These are phyloP conservation scores for Adrianichthys oophorus DNA, from an alignment of 2,797 vertebrate genomes.

Conservation along the genomic window DNA sequence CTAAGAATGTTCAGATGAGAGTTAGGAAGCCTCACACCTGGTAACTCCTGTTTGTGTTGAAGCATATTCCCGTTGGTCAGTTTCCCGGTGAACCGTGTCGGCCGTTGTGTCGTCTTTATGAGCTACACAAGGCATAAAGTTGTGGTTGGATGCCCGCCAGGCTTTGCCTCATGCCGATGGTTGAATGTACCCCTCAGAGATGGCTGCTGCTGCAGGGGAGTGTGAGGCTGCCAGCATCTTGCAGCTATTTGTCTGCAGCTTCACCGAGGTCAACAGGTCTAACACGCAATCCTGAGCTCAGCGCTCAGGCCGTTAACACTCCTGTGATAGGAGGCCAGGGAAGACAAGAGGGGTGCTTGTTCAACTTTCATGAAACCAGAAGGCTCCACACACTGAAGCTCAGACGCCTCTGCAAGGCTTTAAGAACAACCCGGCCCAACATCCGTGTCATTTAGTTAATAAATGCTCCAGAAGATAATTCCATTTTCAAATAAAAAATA, in stretches of 20 bases:
- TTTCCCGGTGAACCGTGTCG: constrained; percentile 19
- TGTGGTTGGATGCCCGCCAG: constrained; percentile 21
- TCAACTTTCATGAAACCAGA: constrained; percentile 7
- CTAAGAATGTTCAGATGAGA: constrained; percentile 35
- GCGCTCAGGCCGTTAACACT: constrained; percentile 30
- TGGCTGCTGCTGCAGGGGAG: constrained; percentile 16
- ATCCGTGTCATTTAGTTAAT: no score
- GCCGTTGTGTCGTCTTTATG: constrained; percentile 32
- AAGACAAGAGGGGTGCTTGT: constrained; percentile 33
- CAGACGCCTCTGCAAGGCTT: no score
- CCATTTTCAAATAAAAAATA: no score
- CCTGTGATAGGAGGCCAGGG: constrained; percentile 12
- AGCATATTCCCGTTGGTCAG: constrained; percentile 20
- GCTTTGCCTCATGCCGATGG: constrained; percentile 38
- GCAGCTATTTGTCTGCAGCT: constrained; percentile 33
- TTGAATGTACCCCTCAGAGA: constrained; percentile 16
- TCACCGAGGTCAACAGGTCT: constrained; percentile 47
- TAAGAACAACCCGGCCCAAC: no score
- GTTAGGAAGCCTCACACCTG: constrained; percentile 5
- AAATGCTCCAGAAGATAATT: no score
- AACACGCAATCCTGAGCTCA: constrained; percentile 32
- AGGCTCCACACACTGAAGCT: not conserved
- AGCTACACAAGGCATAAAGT: constrained; percentile 41
- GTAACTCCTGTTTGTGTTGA: constrained; percentile 17
- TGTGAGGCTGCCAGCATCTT: constrained; percentile 1